These are phyloP conservation scores for Melolontha melolontha DNA, from an alignment of 2,888 invertebrate species.

Conservation along the genomic window DNA sequence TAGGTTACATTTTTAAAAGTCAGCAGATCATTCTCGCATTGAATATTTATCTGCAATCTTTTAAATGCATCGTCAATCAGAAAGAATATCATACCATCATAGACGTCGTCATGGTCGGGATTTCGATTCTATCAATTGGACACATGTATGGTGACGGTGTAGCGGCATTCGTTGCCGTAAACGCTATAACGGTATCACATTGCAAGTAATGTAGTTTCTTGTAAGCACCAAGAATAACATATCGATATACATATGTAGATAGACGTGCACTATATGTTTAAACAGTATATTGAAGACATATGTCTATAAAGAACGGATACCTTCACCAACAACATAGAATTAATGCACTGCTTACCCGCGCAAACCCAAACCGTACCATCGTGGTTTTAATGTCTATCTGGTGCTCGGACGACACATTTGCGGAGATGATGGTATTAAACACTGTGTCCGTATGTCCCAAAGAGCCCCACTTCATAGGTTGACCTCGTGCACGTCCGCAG, in stretches of 20 bases:
- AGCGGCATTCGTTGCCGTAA: slow-evolving; percentile 48
- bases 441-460: slow-evolving; percentile 61
- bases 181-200: slow-evolving; percentile 50
- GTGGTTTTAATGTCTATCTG: slow-evolving; percentile 35
- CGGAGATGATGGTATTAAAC: slow-evolving; percentile 59
- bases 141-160: slow-evolving; percentile 35
- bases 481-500: slow-evolving; percentile 63
- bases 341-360: slow-evolving; percentile 27
- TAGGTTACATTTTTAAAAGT: neutral
- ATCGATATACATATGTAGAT: slow-evolving; percentile 6
- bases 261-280: slow-evolving; percentile 30
- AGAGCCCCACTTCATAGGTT: slow-evolving; percentile 62
- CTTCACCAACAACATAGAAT: slow-evolving; percentile 23
- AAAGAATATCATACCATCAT: slow-evolving; percentile 5
- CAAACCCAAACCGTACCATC: slow-evolving; percentile 36
- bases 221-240: slow-evolving; percentile 1
- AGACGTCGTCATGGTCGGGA: slow-evolving; percentile 15
- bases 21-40: neutral
- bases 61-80: neutral
- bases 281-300: slow-evolving; percentile 13
- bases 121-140: slow-evolving; percentile 18
- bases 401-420: slow-evolving; percentile 56
- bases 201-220: slow-evolving; percentile 28
- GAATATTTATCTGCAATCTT: neutral
- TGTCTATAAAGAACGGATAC: slow-evolving; percentile 12